Conservation (phyloP, 2,113 vertebrate genomes). For the Pyrgilauda ruficollis region DNA sequence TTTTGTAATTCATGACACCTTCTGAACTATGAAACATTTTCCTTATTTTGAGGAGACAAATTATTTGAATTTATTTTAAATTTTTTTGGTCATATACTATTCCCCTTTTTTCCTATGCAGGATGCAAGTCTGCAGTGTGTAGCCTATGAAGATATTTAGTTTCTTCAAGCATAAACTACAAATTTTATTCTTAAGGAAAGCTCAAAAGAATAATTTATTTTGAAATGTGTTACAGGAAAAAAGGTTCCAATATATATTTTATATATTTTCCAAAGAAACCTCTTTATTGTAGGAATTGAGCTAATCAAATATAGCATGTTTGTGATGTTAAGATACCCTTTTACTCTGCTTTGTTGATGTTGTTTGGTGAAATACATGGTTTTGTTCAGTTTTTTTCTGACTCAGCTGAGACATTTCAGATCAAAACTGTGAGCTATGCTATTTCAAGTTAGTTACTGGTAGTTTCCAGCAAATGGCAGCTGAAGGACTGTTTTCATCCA, state of each 20-base stretch:
- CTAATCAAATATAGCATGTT: background rate
- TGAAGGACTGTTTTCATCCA: background rate
- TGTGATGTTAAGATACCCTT: background rate
- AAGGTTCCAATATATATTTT: background rate
- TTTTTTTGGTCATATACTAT: background rate
- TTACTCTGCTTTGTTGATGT: background rate
- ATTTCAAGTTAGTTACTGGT: background rate
- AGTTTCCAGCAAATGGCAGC: background rate
- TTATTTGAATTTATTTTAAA: background rate
- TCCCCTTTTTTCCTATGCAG: background rate
- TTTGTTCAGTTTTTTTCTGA: background rate
- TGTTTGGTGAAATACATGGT: background rate
- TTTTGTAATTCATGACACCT: background rate
- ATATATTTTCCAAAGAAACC: background rate
- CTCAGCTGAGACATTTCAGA: background rate
- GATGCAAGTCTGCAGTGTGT: background rate
- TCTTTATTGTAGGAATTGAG: background rate
- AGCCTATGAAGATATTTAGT: background rate
- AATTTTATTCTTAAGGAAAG: background rate
- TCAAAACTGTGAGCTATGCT: background rate
- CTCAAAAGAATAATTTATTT: background rate
- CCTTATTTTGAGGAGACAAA: background rate
- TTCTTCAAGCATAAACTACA: background rate
- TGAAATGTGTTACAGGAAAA: background rate
- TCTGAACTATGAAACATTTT: background rate